Base-by-base conservation (phyloP, 2,888 invertebrate genomes). In the Drosophila aldrichi region DNA sequence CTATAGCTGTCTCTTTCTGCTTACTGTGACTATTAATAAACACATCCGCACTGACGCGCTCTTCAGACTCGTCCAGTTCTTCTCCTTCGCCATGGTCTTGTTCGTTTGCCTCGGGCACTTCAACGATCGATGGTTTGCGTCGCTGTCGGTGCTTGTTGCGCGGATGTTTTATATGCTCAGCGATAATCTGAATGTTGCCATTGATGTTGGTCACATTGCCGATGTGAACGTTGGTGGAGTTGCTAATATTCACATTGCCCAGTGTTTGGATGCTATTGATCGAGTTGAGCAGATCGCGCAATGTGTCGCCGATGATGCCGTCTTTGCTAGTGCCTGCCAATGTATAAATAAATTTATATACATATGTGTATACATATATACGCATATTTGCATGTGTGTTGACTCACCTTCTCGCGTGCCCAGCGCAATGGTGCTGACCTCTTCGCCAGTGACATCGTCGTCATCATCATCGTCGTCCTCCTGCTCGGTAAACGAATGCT, bases 191-290 rank as follows among this genome's bases (percentile, higher is more conserved):
- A 66, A 93, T 91, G 10, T 94, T 93, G 8, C 94, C 94, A 62
- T 93, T 93, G 18, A 94, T 92, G 54, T 93, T 92, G n/a, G 93
- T 94, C 2, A 94, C 91, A 82, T 94, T 93, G 34, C 94, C 94
- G 58, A 94, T 91, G 72, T 93, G 93, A 2, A 94, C 93, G 71
- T 93, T 92, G 40, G 91, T 92, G 0, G 94, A 94, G 63, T 93
- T 92, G 66, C 92, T 91, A 40, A 94, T 92, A 34, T 91, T 89
- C 0, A 93, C 91, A 79, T 93, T 91, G 55, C 91, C 91, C 59
- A 92, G 81, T 0, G 91, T 91, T 69, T 92, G 92, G n/a, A 91
- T 79, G 36, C 81, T 91, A 69, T 87, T 92, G 20, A 90, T 83
- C 9, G 89, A 86, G 60, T 91, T 92, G 36, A 91, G 68, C 4